Conservation (phyloP, 1,140 invertebrate genomes). For the Lepidurus packardi region DNA sequence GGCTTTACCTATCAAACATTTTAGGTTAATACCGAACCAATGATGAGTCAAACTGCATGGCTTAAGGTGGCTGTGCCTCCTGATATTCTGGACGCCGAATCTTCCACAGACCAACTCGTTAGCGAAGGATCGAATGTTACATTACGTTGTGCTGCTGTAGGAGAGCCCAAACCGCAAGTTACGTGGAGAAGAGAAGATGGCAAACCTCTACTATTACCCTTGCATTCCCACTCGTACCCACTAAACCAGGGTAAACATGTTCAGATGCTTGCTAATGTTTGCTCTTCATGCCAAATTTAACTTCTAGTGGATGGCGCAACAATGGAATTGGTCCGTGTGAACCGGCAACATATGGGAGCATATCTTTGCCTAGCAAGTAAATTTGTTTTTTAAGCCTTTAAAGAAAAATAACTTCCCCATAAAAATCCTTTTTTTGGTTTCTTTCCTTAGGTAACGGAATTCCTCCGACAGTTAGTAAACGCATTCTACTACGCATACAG, state of each 20-base stretch:
- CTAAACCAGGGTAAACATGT: background rate
- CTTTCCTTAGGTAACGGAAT: conserved; percentile 65
- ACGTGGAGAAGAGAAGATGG: conserved; percentile 76
- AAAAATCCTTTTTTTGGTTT: background rate
- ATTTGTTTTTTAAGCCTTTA: conserved; percentile 54
- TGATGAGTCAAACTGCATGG: conserved; percentile 44
- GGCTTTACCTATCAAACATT: background rate
- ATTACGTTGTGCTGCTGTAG: conserved; percentile 57
- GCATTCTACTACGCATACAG: conserved; percentile 78
- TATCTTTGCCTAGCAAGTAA: conserved; percentile 78
- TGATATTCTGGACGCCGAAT: conserved; percentile 68
- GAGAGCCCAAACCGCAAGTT: conserved; percentile 70
- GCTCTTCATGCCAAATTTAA: background rate
- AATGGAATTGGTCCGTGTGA: conserved; percentile 58
- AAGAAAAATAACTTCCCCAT: background rate
- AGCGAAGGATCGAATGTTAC: conserved; percentile 77
- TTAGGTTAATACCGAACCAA: conserved; percentile 48
- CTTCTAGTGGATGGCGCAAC: conserved; percentile 47
- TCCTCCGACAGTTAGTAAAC: conserved; percentile 78
- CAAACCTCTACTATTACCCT: conserved; percentile 52
- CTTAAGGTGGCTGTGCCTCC: conserved; percentile 66
- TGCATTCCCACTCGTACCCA: background rate
- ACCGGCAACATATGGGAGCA: conserved; percentile 79
- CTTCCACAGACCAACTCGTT: conserved; percentile 80
- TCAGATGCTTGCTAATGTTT: background rate